Percentiles rank a stretch among this genome's conserved stretches.
These are phyloP conservation scores for Pogonophryne albipinna DNA, from an alignment of 2,797 vertebrate genomes.

Conservation along the genomic window DNA sequence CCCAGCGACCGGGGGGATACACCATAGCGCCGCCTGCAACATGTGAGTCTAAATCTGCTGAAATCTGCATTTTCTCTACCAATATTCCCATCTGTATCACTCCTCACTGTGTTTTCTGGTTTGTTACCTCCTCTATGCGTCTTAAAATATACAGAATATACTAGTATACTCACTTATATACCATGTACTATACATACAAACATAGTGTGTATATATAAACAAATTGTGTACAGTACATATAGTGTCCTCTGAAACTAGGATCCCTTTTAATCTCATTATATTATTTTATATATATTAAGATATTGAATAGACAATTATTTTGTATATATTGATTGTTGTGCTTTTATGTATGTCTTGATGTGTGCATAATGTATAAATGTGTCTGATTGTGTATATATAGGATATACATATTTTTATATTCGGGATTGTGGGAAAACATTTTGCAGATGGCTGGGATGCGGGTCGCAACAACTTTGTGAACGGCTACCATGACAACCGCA, in stretches of 20 bases:
- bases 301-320: no score
- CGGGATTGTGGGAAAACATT: no score
- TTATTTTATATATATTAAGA: no score
- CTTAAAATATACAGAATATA: not conserved
- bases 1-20: conserved; percentile 75
- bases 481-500: conserved; percentile 86
- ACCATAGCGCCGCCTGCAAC: conserved; percentile 67
- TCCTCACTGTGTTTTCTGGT: not conserved
- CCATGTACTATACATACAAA: no score
- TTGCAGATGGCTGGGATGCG: conserved; percentile 83
- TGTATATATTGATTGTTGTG: no score
- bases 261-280: not conserved
- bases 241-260: not conserved
- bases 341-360: no score
- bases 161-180: no score
- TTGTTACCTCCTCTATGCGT: not conserved
- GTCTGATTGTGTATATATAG: no score
- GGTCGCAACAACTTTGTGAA: conserved; percentile 86
- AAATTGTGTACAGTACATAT: not conserved
- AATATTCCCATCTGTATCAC: not conserved
- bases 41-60: conserved; percentile 74
- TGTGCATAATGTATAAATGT: no score
- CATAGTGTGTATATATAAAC: no score
- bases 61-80: not conserved
- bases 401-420: no score